Evolutionary conservation across 1,140 invertebrate species (phyloP).

Genomic region (Conopomorpha cramerella): DNA sequence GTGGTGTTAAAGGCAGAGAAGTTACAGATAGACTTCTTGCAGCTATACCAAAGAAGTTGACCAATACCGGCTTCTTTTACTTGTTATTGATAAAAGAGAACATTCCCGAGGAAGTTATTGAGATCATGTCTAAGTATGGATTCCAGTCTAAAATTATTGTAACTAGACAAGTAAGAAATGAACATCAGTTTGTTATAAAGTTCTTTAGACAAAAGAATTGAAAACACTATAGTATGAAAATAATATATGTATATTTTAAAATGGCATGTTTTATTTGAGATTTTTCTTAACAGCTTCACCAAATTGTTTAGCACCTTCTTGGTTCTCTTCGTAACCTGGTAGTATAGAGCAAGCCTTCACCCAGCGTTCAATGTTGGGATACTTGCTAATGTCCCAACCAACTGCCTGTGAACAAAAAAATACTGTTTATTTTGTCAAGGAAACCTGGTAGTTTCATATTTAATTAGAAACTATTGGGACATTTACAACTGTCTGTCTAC

Average conservation of each 20-base stretch:
- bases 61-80: slow-evolving; percentile 78
- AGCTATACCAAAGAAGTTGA: slow-evolving; percentile 70
- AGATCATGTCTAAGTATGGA: slow-evolving; percentile 62
- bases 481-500: no score
- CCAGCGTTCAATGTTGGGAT: slow-evolving; percentile 69
- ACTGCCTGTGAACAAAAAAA: slow-evolving; percentile 58
- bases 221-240: not conserved
- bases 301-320: slow-evolving; percentile 58
- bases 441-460: no score
- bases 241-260: not conserved
- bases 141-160: slow-evolving; percentile 67
- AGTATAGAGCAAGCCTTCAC: slow-evolving; percentile 61
- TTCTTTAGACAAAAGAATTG: slow-evolving; percentile 45
- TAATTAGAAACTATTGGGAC: no score
- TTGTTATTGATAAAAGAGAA: slow-evolving; percentile 87
- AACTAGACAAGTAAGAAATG: slow-evolving; percentile 72
- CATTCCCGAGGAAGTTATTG: slow-evolving; percentile 73
- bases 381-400: slow-evolving; percentile 68
- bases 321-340: slow-evolving; percentile 60
- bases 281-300: slow-evolving; percentile 60
- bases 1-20: slow-evolving; percentile 76
- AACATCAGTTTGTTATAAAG: slow-evolving; percentile 70
- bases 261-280: slow-evolving; percentile 32
- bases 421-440: slow-evolving; percentile 1
- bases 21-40: slow-evolving; percentile 80